Evolutionary conservation across 2,888 invertebrate species (phyloP).

Genomic region (Silvanus unidentatus): DNA sequence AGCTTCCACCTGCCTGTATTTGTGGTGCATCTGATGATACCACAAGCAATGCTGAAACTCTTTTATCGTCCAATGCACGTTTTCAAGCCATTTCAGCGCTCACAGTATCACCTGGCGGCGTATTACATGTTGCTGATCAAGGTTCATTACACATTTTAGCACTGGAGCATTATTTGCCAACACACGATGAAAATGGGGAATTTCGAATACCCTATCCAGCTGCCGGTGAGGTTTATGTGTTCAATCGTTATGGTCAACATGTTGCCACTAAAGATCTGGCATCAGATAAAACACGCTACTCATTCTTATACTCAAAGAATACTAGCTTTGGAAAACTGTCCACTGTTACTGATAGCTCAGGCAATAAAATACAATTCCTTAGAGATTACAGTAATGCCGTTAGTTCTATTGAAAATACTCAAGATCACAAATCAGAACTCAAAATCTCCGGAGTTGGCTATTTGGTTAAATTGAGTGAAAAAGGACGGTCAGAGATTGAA

Average conservation of each 20-base stretch:
- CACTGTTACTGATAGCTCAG: conserved; percentile 89
- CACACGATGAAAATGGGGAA: conserved; percentile 82
- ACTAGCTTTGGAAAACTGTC: conserved; percentile 91
- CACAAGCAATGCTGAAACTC: conserved; percentile 74
- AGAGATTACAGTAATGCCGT: conserved; percentile 90
- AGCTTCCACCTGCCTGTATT: conserved; percentile 38
- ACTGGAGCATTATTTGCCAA: conserved; percentile 79
- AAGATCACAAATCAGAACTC: conserved; percentile 86
- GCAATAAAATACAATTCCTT: conserved; percentile 85
- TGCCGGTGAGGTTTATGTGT: conserved; percentile 88
- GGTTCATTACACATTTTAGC: conserved; percentile 80
- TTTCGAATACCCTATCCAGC: conserved; percentile 92
- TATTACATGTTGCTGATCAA: conserved; percentile 92
- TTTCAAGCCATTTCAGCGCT: conserved; percentile 85
- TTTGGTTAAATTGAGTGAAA: conserved; percentile 80
- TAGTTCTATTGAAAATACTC: conserved; percentile 90
- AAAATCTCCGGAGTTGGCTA: conserved; percentile 91
- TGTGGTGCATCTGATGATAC: conserved; percentile 50
- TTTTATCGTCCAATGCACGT: conserved; percentile 84
- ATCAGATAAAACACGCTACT: conserved; percentile 90
- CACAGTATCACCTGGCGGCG: conserved; percentile 92
- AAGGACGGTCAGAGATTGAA: conserved; percentile 82
- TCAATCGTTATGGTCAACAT: conserved; percentile 91
- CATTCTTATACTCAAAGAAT: conserved; percentile 94
- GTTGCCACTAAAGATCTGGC: conserved; percentile 89